Evolutionary conservation across 2,113 vertebrate genomes (phyloP), one percentile per base, ranked within the genome.

Genomic region (Tychaedon coryphoeus): DNA sequence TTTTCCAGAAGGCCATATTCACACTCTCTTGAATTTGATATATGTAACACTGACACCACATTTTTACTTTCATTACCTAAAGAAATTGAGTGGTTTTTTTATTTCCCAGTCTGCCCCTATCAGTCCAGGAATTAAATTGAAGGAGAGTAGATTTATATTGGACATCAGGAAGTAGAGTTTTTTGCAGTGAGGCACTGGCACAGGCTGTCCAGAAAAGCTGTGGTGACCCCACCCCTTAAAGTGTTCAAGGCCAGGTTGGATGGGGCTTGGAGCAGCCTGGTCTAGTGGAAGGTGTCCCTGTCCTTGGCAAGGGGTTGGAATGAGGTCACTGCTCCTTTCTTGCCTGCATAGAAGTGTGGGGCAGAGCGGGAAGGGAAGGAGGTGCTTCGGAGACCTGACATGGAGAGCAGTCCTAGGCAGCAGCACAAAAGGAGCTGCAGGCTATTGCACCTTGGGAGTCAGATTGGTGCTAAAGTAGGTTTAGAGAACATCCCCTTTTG

Each of bases 271-370:
- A 43, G 60, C 28, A 29, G 3, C 28, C 33, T 45, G 45, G 12
- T 14, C 2, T 20, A 22, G 38, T n/a, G 60, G 10, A 20, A 45
- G 10, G 18, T 31, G 34, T 64, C 42, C 33, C 28, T 69, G 45
- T 12, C 47, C 8, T 4, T 47, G 64, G 38, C 40, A 47, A 14
- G 26, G 33, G 11, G 2, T 9, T 47, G 42, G 20, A 56, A 4
- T 40, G 31, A 57, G 25, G 23, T 26, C 24, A 1, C 18, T 57
- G 3, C 53, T 36, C 14, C 26, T 62, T 36, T 25, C 40, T 66
- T 13, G 4, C 9, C 48, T 45, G 34, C 22, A 2, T 1, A 3
- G 58, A 20, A 4, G 0, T 18, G 62, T 36, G 57, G 8, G 57
- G 18, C 45, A 38, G 34, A 43, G 60, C 0, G 0, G 61, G 19